Conservation (phyloP, 1,140 invertebrate genomes). For the Megathymus violae region DNA sequence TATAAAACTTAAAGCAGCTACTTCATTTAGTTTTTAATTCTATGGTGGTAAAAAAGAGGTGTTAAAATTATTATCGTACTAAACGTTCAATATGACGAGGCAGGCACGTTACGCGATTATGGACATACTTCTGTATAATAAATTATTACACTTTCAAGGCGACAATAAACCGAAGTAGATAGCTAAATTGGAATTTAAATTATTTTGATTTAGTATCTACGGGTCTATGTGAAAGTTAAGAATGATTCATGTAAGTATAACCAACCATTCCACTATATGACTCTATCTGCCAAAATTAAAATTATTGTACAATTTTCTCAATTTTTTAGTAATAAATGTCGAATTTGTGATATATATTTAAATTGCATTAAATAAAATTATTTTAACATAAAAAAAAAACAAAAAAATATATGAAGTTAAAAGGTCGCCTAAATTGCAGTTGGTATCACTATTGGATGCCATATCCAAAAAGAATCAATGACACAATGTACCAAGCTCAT, state of each 20-base stretch:
- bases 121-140: neutral
- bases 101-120: constrained; percentile 14
- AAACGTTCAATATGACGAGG: constrained; percentile 15
- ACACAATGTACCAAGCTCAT: too few species aligned
- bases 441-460: too few species aligned
- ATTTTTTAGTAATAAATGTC: too few species aligned
- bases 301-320: too few species aligned
- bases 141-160: constrained; percentile 9
- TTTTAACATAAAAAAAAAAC: too few species aligned
- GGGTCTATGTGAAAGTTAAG: neutral
- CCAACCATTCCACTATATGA: neutral
- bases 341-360: too few species aligned
- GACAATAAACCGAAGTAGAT: constrained; percentile 7
- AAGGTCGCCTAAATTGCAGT: too few species aligned
- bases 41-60: constrained; percentile 18
- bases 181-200: constrained; percentile 14
- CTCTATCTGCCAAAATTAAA: too few species aligned
- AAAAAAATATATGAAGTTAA: too few species aligned
- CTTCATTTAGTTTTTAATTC: neutral
- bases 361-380: too few species aligned
- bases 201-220: constrained; percentile 1
- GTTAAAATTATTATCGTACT: constrained; percentile 22
- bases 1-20: neutral
- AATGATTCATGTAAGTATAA: neutral
- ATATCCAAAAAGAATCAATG: too few species aligned